These are phyloP conservation scores for Bellardia pandia DNA, from an alignment of 2,888 invertebrate genomes.

Conservation along the genomic window DNA sequence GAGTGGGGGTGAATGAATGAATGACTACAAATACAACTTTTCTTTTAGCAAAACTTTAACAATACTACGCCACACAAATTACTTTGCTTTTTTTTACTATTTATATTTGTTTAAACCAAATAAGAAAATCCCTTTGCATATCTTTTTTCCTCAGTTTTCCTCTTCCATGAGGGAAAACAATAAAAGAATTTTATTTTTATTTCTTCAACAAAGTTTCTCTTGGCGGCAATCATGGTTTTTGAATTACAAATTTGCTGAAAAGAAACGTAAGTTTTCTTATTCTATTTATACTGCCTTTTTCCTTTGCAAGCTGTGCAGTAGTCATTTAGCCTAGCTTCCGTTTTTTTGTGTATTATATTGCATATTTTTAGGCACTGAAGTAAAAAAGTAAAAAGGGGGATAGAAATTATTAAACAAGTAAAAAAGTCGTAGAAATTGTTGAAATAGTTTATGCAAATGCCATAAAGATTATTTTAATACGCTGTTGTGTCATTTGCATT, in stretches of 20 bases:
- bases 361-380: not conserved
- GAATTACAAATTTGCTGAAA: not conserved
- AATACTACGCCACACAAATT: slow-evolving; percentile 1
- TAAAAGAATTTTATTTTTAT: not conserved
- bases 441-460: slow-evolving; percentile 41
- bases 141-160: not conserved
- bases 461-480: slow-evolving; percentile 39
- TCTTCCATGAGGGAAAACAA: not conserved
- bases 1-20: not conserved
- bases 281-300: not conserved
- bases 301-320: not conserved
- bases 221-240: not conserved
- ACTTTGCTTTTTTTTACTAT: not conserved
- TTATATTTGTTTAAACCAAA: not conserved
- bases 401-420: not conserved
- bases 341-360: not conserved
- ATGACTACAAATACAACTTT: not conserved
- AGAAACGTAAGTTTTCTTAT: not conserved
- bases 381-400: not conserved
- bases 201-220: not conserved
- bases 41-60: not conserved
- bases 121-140: not conserved
- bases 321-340: not conserved
- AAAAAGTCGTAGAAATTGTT: not conserved
- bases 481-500: slow-evolving; percentile 40